These are phyloP conservation scores for Lophotriccus pileatus DNA, from an alignment of 2,797 vertebrate species.

Conservation along the genomic window DNA sequence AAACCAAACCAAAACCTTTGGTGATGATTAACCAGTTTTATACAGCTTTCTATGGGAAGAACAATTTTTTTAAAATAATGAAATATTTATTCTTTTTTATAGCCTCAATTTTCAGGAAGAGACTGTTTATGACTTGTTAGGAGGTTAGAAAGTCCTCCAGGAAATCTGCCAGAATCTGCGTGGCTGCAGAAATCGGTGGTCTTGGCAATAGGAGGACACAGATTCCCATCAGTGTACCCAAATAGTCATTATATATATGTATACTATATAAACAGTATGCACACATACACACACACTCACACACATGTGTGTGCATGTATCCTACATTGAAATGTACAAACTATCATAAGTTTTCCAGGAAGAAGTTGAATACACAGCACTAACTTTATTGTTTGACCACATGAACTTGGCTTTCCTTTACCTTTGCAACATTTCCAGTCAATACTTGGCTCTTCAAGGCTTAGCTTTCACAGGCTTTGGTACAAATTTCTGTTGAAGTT, in stretches of 20 bases:
- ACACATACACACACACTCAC: too few species aligned
- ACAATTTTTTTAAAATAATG: background rate
- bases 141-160: background rate
- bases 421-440: conserved; percentile 15
- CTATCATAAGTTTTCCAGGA: background rate
- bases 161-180: background rate
- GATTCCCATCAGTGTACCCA: background rate
- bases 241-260: background rate
- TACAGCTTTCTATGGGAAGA: background rate
- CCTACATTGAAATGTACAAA: background rate
- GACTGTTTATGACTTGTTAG: background rate
- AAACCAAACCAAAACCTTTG: fast-evolving
- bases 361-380: background rate
- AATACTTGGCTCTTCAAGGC: background rate
- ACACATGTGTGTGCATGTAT: background rate
- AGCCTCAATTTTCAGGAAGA: background rate
- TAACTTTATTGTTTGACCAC: background rate
- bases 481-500: conserved; percentile 17
- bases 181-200: fast-evolving
- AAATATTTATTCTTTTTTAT: background rate
- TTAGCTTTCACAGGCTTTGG: background rate
- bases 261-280: background rate
- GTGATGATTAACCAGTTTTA: background rate
- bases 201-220: background rate
- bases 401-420: background rate